Percentiles rank a stretch among this genome's conserved stretches.
Conservation (phyloP, 2,797 vertebrate species). For the Pipistrellus nathusii region DNA sequence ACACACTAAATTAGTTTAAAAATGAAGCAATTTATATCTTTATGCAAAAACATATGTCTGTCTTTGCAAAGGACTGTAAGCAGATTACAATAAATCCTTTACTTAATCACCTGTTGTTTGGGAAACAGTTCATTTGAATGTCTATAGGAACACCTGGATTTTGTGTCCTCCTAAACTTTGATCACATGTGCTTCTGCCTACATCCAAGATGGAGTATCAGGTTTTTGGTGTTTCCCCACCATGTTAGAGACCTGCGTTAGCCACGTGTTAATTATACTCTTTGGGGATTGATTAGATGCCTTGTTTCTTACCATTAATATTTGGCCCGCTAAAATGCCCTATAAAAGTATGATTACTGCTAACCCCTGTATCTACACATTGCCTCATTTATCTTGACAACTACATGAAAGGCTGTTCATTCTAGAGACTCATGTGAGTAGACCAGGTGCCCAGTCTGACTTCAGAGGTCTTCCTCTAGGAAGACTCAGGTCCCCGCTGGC, state of each 20-base stretch:
- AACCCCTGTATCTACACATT: accelerated
- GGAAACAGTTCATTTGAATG: conserved; percentile 86
- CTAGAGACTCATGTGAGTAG: not conserved
- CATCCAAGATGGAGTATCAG: not conserved
- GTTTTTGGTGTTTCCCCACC: not conserved
- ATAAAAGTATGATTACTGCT: not conserved
- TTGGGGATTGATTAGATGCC: not conserved
- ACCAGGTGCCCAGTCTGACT: not conserved
- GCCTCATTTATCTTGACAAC: not conserved
- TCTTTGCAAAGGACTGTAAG: conserved; percentile 96
- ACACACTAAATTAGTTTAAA: conserved; percentile 94
- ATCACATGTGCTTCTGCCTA: not conserved
- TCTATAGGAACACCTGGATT: not conserved
- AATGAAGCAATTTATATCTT: conserved; percentile 95
- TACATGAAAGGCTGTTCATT: not conserved
- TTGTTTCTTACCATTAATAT: not conserved
- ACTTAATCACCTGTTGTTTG: conserved; percentile 90
- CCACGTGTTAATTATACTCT: not conserved
- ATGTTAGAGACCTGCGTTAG: not conserved
- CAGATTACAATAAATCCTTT: conserved; percentile 98
- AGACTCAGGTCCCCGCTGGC: not conserved
- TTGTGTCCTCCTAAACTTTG: not conserved
- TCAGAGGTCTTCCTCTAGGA: not conserved
- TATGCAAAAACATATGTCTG: conserved; percentile 97
- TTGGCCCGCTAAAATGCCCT: not conserved